These are phyloP conservation scores for Acanthopleura granulata DNA, from an alignment of 2,888 invertebrate species.

Conservation along the genomic window DNA sequence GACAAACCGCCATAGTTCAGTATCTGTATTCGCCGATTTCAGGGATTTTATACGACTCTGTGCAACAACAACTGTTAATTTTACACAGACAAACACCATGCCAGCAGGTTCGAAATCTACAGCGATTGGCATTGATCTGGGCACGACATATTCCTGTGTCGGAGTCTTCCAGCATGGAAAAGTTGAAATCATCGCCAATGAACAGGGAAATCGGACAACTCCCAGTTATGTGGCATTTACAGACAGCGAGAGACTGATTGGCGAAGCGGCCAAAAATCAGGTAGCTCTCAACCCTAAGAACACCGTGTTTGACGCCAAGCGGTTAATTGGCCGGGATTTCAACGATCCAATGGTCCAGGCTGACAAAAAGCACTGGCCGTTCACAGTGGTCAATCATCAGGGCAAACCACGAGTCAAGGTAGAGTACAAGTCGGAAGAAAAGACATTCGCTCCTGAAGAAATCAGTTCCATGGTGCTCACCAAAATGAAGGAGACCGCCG, in stretches of 20 bases:
- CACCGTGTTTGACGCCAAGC: slow-evolving; percentile 73
- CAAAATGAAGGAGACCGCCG: slow-evolving; percentile 83
- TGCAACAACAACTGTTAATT: neutral
- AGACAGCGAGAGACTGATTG: slow-evolving; percentile 70
- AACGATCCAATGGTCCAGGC: slow-evolving; percentile 36
- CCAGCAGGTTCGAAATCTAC: slow-evolving; percentile 26
- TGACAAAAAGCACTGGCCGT: slow-evolving; percentile 46
- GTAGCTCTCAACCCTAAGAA: slow-evolving; percentile 79
- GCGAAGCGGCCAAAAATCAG: slow-evolving; percentile 71
- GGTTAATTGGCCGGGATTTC: slow-evolving; percentile 40
- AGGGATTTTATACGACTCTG: neutral
- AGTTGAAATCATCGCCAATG: slow-evolving; percentile 71
- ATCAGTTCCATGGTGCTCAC: slow-evolving; percentile 91
- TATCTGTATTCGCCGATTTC: neutral
- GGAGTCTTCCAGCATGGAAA: slow-evolving; percentile 68
- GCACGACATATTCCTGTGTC: slow-evolving; percentile 81
- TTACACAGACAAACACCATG: neutral
- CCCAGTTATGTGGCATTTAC: slow-evolving; percentile 81
- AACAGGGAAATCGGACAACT: slow-evolving; percentile 78
- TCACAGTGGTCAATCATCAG: slow-evolving; percentile 33
- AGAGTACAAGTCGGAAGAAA: slow-evolving; percentile 82
- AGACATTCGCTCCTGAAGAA: slow-evolving; percentile 90
- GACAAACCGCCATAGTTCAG: neutral
- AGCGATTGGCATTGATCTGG: slow-evolving; percentile 87
- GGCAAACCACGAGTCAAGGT: slow-evolving; percentile 64